Conservation (phyloP, 2,113 vertebrate genomes). For the Ptilonorhynchus violaceus region DNA sequence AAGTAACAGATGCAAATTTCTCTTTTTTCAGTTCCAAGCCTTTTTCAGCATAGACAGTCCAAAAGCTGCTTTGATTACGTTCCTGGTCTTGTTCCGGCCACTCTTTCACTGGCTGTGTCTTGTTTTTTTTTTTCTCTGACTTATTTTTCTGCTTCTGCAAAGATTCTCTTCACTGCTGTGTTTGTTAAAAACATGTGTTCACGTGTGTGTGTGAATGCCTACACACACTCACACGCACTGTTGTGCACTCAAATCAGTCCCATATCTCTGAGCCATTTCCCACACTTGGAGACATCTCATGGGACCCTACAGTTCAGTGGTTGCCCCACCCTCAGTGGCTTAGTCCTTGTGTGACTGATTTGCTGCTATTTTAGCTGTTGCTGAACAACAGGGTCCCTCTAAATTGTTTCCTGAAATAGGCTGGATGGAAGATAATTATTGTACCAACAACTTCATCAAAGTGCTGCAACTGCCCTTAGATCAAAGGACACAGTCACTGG, state of each 20-base stretch:
- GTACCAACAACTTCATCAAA: neutral
- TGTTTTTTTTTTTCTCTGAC: neutral
- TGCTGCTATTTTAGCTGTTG: neutral
- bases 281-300: neutral
- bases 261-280: neutral
- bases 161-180: neutral
- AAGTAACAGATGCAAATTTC: neutral
- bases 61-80: neutral
- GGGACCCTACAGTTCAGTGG: neutral
- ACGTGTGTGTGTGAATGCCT: neutral
- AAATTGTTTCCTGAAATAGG: neutral
- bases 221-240: too few species aligned
- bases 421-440: neutral
- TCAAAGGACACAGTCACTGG: neutral
- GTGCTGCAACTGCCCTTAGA: neutral
- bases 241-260: neutral
- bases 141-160: neutral
- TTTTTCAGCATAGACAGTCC: neutral
- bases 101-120: neutral
- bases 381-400: neutral
- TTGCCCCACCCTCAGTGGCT: neutral
- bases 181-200: neutral
- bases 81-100: neutral
- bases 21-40: neutral
- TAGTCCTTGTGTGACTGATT: neutral